Evolutionary conservation across 2,888 invertebrate genomes (phyloP), one percentile per base, ranked within the genome.

Genomic region (Ischnura elegans): DNA sequence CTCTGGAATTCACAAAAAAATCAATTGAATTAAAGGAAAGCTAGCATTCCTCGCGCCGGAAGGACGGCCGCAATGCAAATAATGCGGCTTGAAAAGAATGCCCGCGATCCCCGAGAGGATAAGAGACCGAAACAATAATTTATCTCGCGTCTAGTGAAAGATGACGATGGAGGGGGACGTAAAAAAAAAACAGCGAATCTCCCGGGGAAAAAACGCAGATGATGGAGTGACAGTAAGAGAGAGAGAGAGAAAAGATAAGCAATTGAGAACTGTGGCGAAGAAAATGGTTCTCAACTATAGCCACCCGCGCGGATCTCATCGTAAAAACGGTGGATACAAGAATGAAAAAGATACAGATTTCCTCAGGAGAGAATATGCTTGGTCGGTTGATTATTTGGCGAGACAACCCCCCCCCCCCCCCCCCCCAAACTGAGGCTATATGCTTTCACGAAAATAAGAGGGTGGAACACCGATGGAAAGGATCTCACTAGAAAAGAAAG

Each of bases 101-200:
- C 76, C n/a, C 36, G 3, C 76, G 36, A 76, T 76, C 25, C 76
- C 36, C 76, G 8, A 8, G 76, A 76, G 76, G 8, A 76, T 36
- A 13, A 76, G 76, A n/a, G 76, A 13, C 36, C 76, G 76, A n/a
- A 76, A 76, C 76, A 76, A 76, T 76, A 76, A 76, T 36, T 76
- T 76, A 76, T 16, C 76, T 36, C 29, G 76, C 29, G 29, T 36
- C 6, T 10, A 36, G 25, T 10, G 76, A 36, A 76, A 25, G 76
- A 25, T 76, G 76, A 76, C 16, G 76, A 76, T 5, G 76, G 36
- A 36, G 76, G 3, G 29, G 76, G 36, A 76, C 36, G 76, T n/a
- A n/a, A n/a, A n/a, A n/a, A n/a, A 36, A 76, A 29, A 76, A 76
- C 13, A 76, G 76, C 8, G 76, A 16, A 36, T 76, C 16, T 61